phyloP scores from a whole-genome alignment of 1,140 invertebrate genomes.

The Drosophila nasuta region DNA sequence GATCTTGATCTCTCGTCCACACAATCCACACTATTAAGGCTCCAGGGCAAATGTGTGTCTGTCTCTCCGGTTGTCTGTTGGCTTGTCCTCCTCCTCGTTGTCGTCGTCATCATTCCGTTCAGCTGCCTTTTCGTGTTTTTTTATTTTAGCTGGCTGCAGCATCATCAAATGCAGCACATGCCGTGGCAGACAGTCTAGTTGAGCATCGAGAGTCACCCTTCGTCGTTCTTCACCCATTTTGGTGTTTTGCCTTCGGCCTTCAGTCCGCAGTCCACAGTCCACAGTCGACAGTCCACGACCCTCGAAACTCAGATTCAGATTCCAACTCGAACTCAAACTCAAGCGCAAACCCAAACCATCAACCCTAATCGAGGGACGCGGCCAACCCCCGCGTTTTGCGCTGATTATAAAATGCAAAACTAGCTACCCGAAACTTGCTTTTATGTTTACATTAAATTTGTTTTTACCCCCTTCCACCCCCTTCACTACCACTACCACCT shows the following conservation, averaged over 20 bases:
- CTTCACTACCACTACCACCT: background rate
- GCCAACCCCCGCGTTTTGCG: constrained; percentile 57
- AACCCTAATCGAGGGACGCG: constrained; percentile 43
- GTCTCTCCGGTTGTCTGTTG: background rate
- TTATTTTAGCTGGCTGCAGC: constrained; percentile 6
- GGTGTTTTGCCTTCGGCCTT: constrained; percentile 5
- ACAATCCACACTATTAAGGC: constrained; percentile 63
- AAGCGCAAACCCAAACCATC: constrained; percentile 28
- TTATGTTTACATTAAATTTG: constrained; percentile 77
- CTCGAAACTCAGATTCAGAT: background rate
- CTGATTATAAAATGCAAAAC: constrained; percentile 77
- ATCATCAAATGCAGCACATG: constrained; percentile 58
- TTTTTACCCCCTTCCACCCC: constrained; percentile 3
- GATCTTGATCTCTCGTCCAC: constrained; percentile 15
- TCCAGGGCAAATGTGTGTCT: constrained; percentile 54
- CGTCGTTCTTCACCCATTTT: constrained; percentile 36
- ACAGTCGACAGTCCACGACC: background rate
- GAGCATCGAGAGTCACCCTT: constrained; percentile 30
- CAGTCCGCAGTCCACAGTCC: background rate
- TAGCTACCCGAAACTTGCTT: constrained; percentile 67
- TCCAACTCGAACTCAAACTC: too few relatives aligned
- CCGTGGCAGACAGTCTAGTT: constrained; percentile 15
- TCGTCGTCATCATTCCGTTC: constrained; percentile 2
- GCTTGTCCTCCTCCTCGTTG: background rate
- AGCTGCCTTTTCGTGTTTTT: constrained; percentile 24